Evolutionary conservation across 2,797 vertebrate species (phyloP).

Genomic region (Spatula clypeata): DNA sequence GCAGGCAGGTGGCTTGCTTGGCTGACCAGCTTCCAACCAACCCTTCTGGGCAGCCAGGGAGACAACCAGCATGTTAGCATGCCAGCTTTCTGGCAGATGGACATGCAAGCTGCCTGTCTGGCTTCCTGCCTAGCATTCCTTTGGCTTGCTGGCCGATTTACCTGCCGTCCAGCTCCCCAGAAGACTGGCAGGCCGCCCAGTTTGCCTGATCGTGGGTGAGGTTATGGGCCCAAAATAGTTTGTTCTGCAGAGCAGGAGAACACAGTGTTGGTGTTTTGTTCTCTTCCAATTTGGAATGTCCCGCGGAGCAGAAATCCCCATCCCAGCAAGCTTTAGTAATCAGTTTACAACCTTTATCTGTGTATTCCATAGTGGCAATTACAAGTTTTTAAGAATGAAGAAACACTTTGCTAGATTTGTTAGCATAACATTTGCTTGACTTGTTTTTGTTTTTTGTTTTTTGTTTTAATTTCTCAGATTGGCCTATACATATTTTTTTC

Average conservation of each 20-base stretch:
- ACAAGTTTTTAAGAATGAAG: constrained; percentile 41
- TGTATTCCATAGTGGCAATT: constrained; percentile 35
- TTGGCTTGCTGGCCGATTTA: constrained; percentile 40
- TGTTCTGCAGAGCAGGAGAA: constrained; percentile 50
- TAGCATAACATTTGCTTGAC: neutral
- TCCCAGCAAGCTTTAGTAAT: constrained; percentile 54
- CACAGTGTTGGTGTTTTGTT: constrained; percentile 12
- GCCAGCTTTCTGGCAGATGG: constrained; percentile 53
- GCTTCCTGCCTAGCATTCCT: constrained; percentile 7
- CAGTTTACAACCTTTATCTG: constrained; percentile 36
- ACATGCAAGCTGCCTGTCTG: constrained; percentile 39
- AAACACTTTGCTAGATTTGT: neutral
- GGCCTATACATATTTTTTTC: constrained; percentile 33
- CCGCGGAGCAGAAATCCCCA: constrained; percentile 57
- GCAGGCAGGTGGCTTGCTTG: constrained; percentile 25
- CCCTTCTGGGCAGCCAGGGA: neutral
- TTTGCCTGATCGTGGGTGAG: constrained; percentile 5
- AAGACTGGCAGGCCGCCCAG: constrained; percentile 33
- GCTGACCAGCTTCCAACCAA: neutral
- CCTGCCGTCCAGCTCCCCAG: constrained; percentile 48
- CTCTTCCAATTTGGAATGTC: constrained; percentile 28
- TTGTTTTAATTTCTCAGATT: neutral
- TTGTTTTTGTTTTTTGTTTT: neutral
- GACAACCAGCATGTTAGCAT: neutral
- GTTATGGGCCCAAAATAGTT: constrained; percentile 54